Conservation (phyloP, 2,888 invertebrate genomes). For the Digitonthophagus gazella region DNA sequence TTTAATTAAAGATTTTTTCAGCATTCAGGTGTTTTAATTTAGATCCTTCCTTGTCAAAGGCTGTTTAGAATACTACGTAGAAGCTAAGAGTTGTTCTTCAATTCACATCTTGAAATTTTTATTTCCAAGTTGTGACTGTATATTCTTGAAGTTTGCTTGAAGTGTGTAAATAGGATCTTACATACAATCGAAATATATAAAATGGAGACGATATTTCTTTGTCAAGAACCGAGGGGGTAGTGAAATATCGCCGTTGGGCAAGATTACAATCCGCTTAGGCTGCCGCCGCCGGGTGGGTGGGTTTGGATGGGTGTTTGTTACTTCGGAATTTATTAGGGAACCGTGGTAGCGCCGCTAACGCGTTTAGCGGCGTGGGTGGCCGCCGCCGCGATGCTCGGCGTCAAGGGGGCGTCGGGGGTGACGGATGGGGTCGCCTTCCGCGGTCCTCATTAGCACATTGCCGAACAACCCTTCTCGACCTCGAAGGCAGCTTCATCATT, state of each 20-base stretch:
- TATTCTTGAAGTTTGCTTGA: neutral
- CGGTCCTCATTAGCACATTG: conserved; percentile 48
- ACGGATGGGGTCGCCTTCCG: conserved; percentile 45
- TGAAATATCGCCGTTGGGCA: conserved; percentile 51
- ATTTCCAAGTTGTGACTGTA: too few relatives aligned
- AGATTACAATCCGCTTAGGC: conserved; percentile 50
- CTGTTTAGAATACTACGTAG: too few relatives aligned
- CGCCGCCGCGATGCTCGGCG: conserved; percentile 34
- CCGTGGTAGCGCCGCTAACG: conserved; percentile 46
- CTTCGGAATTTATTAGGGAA: conserved; percentile 47
- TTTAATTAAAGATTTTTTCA: too few relatives aligned
- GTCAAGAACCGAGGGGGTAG: conserved; percentile 41
- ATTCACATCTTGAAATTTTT: too few relatives aligned
- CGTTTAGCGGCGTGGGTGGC: conserved; percentile 48
- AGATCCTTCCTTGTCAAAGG: too few relatives aligned
- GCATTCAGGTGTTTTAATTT: too few relatives aligned
- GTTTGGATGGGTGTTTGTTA: conserved; percentile 48
- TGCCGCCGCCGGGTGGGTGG: conserved; percentile 40
- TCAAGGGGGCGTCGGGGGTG: conserved; percentile 39
- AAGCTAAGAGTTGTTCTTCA: too few relatives aligned
- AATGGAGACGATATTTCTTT: conserved; percentile 42
- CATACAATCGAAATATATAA: conserved; percentile 38
- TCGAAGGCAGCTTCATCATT: conserved; percentile 38
- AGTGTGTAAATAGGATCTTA: conserved; percentile 17
- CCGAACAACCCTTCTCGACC: conserved; percentile 41